Conservation (phyloP, 2,797 vertebrate species). For the Brotula barbata region DNA sequence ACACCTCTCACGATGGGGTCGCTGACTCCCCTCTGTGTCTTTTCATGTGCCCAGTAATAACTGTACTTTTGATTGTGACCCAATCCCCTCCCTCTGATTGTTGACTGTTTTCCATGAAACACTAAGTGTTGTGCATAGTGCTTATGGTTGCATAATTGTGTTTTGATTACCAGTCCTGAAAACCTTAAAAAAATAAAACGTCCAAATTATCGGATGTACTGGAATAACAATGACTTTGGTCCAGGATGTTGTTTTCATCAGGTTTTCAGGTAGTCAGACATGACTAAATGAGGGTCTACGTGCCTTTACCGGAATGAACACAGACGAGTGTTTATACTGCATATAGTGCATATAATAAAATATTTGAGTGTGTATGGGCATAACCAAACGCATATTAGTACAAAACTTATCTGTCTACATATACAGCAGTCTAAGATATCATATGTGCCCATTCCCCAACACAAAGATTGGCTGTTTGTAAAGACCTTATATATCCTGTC, state of each 20-base stretch:
- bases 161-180: neutral
- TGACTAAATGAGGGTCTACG: neutral
- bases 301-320: neutral
- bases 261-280: too few species aligned
- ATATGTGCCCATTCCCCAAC: too few species aligned
- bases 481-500: too few species aligned
- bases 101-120: constrained; percentile 61
- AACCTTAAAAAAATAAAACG: constrained; percentile 43
- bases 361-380: too few species aligned
- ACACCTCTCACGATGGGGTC: constrained; percentile 6
- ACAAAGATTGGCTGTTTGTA: too few species aligned
- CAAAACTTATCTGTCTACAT: too few species aligned
- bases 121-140: constrained; percentile 52
- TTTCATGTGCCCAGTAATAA: constrained; percentile 41
- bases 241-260: neutral
- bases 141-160: neutral
- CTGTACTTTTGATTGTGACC: constrained; percentile 35
- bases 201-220: constrained; percentile 23
- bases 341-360: too few species aligned
- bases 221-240: constrained; percentile 2
- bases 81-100: constrained; percentile 29
- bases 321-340: too few species aligned
- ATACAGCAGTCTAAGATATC: too few species aligned
- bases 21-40: neutral
- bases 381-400: too few species aligned